Conservation (phyloP, 2,113 vertebrate species). For the Blennius ocellaris region DNA sequence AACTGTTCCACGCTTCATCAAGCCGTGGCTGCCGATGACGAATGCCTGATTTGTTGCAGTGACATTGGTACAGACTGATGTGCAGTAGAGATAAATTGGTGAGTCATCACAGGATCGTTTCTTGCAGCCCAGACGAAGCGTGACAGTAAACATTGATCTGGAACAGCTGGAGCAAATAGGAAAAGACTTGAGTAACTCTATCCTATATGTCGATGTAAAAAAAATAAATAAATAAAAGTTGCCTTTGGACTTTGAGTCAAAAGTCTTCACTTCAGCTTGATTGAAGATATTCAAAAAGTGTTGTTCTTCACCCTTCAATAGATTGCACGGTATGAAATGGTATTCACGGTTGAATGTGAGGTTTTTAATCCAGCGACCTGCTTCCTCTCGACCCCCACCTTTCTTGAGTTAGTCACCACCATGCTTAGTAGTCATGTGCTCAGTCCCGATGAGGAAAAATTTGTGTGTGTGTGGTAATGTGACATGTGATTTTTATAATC, state of each 20-base stretch:
- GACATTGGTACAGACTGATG: neutral
- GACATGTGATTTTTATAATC: slow-evolving; percentile 37
- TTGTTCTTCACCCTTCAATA: neutral
- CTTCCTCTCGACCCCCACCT: neutral
- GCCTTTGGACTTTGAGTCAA: too few species aligned
- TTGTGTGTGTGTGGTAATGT: slow-evolving; percentile 13
- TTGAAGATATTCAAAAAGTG: neutral
- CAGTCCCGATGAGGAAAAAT: slow-evolving; percentile 49
- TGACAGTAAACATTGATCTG: too few species aligned
- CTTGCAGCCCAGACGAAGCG: too few species aligned
- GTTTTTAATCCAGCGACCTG: slow-evolving; percentile 23
- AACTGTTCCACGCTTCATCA: neutral
- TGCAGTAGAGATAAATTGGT: neutral
- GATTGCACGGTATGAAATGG: neutral
- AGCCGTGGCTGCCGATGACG: neutral
- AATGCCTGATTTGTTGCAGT: neutral
- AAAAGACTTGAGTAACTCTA: too few species aligned
- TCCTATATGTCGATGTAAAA: too few species aligned
- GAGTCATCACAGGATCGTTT: neutral
- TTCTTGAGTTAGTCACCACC: slow-evolving; percentile 53
- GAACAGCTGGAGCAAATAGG: too few species aligned
- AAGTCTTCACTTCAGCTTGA: too few species aligned
- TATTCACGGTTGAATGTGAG: neutral
- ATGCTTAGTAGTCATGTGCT: slow-evolving; percentile 76
- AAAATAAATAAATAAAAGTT: too few species aligned